These are phyloP conservation scores for Drosophila atripex DNA, from an alignment of 2,888 invertebrate genomes.

Conservation along the genomic window DNA sequence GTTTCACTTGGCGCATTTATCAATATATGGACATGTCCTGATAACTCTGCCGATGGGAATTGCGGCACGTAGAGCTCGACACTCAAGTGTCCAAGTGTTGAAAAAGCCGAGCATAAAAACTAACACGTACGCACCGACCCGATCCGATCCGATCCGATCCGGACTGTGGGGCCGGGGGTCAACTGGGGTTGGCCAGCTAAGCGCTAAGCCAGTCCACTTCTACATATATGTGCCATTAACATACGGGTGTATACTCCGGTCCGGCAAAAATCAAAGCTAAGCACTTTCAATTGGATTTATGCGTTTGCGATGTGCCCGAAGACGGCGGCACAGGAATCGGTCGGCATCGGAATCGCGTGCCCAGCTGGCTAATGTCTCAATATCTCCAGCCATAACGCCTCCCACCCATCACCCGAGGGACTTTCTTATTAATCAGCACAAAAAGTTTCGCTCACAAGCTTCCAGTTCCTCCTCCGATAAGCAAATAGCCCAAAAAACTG, in stretches of 20 bases:
- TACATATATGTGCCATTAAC: background rate
- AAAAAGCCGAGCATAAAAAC: constrained; percentile 64
- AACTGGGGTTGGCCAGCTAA: constrained; percentile 23
- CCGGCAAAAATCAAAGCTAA: constrained; percentile 77
- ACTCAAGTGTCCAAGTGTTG: constrained; percentile 70
- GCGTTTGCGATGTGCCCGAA: constrained; percentile 72
- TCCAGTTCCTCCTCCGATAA: constrained; percentile 75
- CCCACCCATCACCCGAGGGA: background rate
- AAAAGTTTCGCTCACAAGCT: constrained; percentile 60
- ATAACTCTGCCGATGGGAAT: constrained; percentile 72
- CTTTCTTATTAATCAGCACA: constrained; percentile 77
- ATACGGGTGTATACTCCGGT: background rate
- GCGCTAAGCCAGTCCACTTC: constrained; percentile 45
- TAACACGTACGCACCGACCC: constrained; percentile 68
- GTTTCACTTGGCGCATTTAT: constrained; percentile 64
- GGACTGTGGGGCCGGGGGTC: background rate
- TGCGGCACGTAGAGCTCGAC: constrained; percentile 73
- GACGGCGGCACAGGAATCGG: constrained; percentile 14
- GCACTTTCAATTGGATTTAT: constrained; percentile 80
- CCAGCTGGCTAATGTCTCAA: constrained; percentile 71
- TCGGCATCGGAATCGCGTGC: constrained; percentile 32
- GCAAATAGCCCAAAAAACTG: constrained; percentile 76
- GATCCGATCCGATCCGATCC: constrained; percentile 5
- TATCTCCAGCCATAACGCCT: constrained; percentile 14
- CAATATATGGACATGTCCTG: constrained; percentile 68